Evolutionary conservation across 2,113 vertebrate species (phyloP), one percentile per base, ranked within the genome.

Genomic region (Herpailurus yagouaroundi): DNA sequence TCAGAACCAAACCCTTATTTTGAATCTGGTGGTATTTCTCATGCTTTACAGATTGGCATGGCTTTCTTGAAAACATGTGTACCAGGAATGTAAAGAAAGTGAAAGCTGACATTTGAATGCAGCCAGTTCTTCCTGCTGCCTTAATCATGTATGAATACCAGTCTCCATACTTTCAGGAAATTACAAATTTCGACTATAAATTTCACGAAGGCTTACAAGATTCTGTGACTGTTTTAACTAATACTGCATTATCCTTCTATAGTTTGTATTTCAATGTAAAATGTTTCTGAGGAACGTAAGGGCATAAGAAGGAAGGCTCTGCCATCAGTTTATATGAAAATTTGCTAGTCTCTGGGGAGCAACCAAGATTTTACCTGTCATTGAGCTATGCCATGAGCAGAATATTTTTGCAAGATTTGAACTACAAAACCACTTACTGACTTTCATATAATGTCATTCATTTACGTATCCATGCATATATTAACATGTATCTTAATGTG

Each of bases 341-440:
- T 94, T 21, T 97, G 71, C 93, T 36, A 36, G 15, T 97, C 95
- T 97, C 87, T 90, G 66, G 86, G n/a, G 95, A 97, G 0, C 7
- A 82, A 92, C 41, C 45, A 97, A 90, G 83, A 89, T 88, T 57
- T 82, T 92, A 63, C 91, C 50, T 97, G 97, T 97, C 73, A 84
- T 92, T 96, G 82, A 96, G 55, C 11, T 94, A 8, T 68, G 25
- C 79, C 89, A 97, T 36, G 63, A 98, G 81, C 50, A 29, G 90
- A 94, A 81, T 94, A 93, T 60, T 97, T 88, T 97, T 89, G 95
- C 97, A 98, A 82, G 80, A 95, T 92, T 41, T 92, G 50, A 97
- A 52, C 23, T 94, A 91, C 29, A 92, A 84, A 92, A 95, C 88
- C 90, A 94, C 79, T 97, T 87, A 95, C 33, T 83, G 57, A 82